Percentiles rank a stretch among this genome's conserved stretches.
Conservation (phyloP, 2,888 invertebrate species). For the Palloptera scutellata region DNA sequence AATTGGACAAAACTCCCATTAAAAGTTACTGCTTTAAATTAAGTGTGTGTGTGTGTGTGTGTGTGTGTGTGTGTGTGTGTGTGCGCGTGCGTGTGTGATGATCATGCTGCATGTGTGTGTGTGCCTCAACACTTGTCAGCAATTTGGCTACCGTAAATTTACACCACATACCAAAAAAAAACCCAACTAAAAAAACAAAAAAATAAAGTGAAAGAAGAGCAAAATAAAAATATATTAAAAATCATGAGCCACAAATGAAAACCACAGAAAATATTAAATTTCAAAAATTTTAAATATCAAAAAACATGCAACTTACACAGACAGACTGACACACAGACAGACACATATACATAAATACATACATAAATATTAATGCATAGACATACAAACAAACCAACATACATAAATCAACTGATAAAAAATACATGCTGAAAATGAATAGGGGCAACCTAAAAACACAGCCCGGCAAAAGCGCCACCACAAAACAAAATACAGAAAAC, state of each 20-base stretch:
- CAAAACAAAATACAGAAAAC: constrained; percentile 21
- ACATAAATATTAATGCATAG: constrained; percentile 15
- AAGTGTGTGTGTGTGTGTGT: neutral
- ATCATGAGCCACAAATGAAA: constrained; percentile 1
- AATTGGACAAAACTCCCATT: too few species aligned
- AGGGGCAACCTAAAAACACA: neutral
- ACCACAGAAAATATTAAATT: constrained; percentile 49
- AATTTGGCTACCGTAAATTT: constrained; percentile 45
- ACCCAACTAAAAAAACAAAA: constrained; percentile 5
- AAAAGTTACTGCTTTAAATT: neutral
- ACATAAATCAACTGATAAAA: constrained; percentile 50
- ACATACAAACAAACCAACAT: constrained; percentile 3
- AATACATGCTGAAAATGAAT: neutral
- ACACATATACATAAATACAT: constrained; percentile 13
- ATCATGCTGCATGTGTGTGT: constrained; percentile 1
- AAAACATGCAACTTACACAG: constrained; percentile 12
- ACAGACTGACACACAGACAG: constrained; percentile 24
- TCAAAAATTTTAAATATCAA: constrained; percentile 37
- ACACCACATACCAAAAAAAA: constrained; percentile 14
- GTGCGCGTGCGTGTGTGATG: too few species aligned
- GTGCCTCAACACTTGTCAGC: constrained; percentile 51
- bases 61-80: neutral
- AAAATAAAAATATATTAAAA: too few species aligned
- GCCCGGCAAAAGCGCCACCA: constrained; percentile 42
- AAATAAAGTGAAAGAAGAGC: constrained; percentile 6